A percentile compares a stretch with the other conserved stretches of the same genome.
These are phyloP conservation scores for Augiades crinisus DNA, from an alignment of 2,888 invertebrate species.

Conservation along the genomic window DNA sequence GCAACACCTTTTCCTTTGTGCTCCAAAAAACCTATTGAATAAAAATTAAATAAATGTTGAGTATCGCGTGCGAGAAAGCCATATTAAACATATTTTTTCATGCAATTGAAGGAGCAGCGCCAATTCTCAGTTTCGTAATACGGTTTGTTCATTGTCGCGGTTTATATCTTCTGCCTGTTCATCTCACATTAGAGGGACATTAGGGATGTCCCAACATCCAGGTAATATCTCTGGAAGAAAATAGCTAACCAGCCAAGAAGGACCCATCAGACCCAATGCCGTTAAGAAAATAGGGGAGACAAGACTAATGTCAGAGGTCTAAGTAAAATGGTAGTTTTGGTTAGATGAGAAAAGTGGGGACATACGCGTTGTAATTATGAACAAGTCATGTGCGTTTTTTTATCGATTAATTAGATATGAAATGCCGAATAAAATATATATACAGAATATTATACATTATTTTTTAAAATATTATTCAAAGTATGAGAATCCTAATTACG, in stretches of 20 bases:
- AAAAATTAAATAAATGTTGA: too few species aligned
- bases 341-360: constrained; percentile 34
- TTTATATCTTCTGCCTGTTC: constrained; percentile 23
- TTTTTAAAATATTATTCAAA: too few species aligned
- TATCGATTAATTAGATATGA: too few species aligned
- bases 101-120: too few species aligned
- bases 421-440: too few species aligned
- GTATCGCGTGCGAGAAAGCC: too few species aligned
- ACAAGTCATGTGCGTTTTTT: neutral
- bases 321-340: constrained; percentile 29
- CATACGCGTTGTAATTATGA: constrained; percentile 26
- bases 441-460: too few species aligned
- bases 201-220: constrained; percentile 46
- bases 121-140: too few species aligned
- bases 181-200: constrained; percentile 52
- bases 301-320: constrained; percentile 36
- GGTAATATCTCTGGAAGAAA: constrained; percentile 47
- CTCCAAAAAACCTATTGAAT: too few species aligned
- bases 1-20: too few species aligned
- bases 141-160: neutral
- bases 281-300: constrained; percentile 27
- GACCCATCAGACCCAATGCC: constrained; percentile 33
- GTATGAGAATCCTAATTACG: too few species aligned
- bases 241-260: constrained; percentile 34
- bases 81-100: too few species aligned